phyloP scores from a whole-genome alignment of 92 coral and sea anemone genomes.

The Hydrozoanthus gracilis region DNA sequence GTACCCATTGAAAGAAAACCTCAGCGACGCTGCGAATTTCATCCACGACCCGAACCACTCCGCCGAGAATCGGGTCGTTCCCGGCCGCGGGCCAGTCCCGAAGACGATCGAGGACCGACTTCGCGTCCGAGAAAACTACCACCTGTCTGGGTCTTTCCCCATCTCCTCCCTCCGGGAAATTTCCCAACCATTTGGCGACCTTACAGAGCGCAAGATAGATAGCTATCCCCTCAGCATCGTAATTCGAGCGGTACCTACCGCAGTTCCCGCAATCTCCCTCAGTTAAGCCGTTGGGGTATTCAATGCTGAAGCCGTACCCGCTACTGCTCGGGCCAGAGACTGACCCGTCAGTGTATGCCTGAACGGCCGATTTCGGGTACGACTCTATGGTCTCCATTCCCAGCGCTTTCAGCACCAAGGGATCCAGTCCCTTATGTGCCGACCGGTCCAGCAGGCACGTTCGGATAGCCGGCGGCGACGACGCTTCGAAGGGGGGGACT shows the following conservation, averaged over 20 bases:
- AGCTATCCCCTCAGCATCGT: conserved; percentile 18
- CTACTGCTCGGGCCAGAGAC: too few relatives aligned
- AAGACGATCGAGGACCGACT: conserved; percentile 23
- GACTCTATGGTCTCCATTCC: conserved; percentile 11
- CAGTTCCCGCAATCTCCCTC: conserved; percentile 22
- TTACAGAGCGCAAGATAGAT: conserved; percentile 17
- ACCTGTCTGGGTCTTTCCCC: conserved; percentile 27
- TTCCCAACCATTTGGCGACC: conserved; percentile 16
- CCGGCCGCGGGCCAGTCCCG: conserved; percentile 21
- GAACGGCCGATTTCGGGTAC: conserved; percentile 15
- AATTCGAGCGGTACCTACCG: conserved; percentile 14
- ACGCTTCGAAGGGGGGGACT: too few relatives aligned
- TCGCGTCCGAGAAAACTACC: conserved; percentile 17
- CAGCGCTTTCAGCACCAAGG: conserved; percentile 21
- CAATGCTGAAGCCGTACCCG: too few relatives aligned
- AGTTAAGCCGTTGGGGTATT: too few relatives aligned
- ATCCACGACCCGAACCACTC: conserved; percentile 20
- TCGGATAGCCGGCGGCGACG: too few relatives aligned
- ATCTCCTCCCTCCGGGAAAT: conserved; percentile 25
- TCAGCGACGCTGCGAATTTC: not conserved
- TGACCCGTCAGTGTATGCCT: too few relatives aligned
- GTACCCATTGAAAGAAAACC: not conserved
- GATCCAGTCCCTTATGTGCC: too few relatives aligned
- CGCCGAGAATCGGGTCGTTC: conserved; percentile 21
- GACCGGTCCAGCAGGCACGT: too few relatives aligned